Conservation (phyloP, 2,888 invertebrate species). For the Microctonus aethiopoides region DNA sequence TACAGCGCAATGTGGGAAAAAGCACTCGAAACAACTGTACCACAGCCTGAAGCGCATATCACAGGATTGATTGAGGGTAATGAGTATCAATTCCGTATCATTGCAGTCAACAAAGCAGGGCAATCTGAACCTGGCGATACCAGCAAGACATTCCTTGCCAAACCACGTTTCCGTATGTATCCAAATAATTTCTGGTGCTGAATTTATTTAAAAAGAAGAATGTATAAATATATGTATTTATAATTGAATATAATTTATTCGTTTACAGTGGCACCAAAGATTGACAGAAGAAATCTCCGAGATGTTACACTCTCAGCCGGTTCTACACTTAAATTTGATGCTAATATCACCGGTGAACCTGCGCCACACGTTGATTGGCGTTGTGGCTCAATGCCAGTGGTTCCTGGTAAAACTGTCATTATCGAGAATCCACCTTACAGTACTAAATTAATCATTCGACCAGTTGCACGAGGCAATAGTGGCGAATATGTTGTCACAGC, state of each 20-base stretch:
- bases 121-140: slow-evolving; percentile 91
- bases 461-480: slow-evolving; percentile 82
- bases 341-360: slow-evolving; percentile 94
- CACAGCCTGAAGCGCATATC: slow-evolving; percentile 82
- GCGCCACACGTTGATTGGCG: slow-evolving; percentile 95
- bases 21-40: slow-evolving; percentile 83
- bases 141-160: slow-evolving; percentile 86
- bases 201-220: no score
- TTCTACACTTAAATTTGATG: slow-evolving; percentile 92
- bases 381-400: slow-evolving; percentile 83
- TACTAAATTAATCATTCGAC: slow-evolving; percentile 86
- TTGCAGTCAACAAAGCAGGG: slow-evolving; percentile 96
- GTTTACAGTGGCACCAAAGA: slow-evolving; percentile 89
- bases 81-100: slow-evolving; percentile 96
- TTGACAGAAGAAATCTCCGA: slow-evolving; percentile 91
- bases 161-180: slow-evolving; percentile 80
- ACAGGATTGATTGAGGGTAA: slow-evolving; percentile 94
- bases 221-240: neutral
- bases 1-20: slow-evolving; percentile 95
- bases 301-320: slow-evolving; percentile 93
- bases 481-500: slow-evolving; percentile 90
- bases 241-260: neutral
- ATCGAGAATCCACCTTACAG: slow-evolving; percentile 89
- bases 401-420: slow-evolving; percentile 76
- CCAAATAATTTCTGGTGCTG: neutral